Evolutionary conservation across 2,797 vertebrate species (phyloP).

Genomic region (Cryptoprocta ferox): DNA sequence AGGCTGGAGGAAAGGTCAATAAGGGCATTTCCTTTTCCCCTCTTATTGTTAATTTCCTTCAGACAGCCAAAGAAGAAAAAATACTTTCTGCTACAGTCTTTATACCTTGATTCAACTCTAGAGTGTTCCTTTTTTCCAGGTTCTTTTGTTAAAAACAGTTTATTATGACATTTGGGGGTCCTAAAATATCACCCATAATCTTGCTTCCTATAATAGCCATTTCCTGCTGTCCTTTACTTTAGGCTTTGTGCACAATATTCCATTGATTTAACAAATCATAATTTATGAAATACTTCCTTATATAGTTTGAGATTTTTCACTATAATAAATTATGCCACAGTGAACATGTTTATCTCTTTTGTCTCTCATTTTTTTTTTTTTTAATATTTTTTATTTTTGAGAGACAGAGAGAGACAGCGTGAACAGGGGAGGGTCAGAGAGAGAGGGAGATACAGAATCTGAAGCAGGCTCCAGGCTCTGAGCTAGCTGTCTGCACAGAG

Average conservation of each 20-base stretch:
- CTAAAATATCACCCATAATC: neutral
- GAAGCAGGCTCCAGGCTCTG: too few species aligned
- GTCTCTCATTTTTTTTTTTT: too few species aligned
- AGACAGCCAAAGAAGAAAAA: conserved; percentile 32
- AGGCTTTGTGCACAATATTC: neutral
- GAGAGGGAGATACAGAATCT: too few species aligned
- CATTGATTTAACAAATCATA: neutral
- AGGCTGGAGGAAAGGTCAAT: conserved; percentile 35
- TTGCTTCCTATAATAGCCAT: neutral
- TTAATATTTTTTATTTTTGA: too few species aligned
- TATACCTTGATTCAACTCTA: neutral
- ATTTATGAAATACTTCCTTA: neutral
- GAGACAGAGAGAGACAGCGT: too few species aligned
- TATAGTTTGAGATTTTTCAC: neutral
- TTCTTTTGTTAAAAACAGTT: conserved; percentile 44
- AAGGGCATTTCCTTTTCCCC: conserved; percentile 47
- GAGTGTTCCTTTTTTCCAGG: neutral
- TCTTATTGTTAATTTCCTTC: conserved; percentile 55
- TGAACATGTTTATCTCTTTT: conserved; percentile 37
- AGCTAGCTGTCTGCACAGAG: too few species aligned
- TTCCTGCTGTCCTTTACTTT: neutral
- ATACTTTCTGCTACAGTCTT: neutral
- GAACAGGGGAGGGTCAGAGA: too few species aligned
- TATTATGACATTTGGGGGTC: conserved; percentile 39
- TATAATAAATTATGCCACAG: neutral